Evolutionary conservation across 2,113 vertebrate species (phyloP), one percentile per base, ranked within the genome.

Genomic region (Phycodurus eques): DNA sequence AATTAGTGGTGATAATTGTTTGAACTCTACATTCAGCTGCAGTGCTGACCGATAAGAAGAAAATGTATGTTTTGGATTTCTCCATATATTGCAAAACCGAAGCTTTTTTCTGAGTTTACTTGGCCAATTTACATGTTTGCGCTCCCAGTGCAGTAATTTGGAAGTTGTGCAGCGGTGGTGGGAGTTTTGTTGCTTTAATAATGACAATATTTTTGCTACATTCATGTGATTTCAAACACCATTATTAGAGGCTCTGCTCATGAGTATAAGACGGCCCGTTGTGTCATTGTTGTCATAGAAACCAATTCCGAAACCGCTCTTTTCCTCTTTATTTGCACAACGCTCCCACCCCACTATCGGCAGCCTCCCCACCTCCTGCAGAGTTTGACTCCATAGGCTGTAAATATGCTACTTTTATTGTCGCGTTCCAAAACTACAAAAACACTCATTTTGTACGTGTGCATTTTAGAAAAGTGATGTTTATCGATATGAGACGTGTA

Each of bases 361-460:
- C 46, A 57, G 60, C 78, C 75, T 78, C 76, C 60, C 10, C 68
- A 49, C 67, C 76, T 63, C 85, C 83, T 8, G 60, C 76, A 59
- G 86, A 69, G 79, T 70, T 59, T 54, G 74, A 80, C 43, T 79
- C 60, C 73, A 80, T 77, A 75, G 66, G 72, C 76, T 72, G 51
- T 71, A 80, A 83, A 82, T 68, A 83, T 70, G 27, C 51, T 77
- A 56, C 67, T 78, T 75, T 74, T 65, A 82, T 80, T 71, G 72
- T 61, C 19, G 72, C 72, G 22, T 44, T 65, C n/a, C 19, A 22
- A 56, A 64, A 43, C 19, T 12, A 44, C 63, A 22, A 65, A 65
- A 65, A 14, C 11, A 12, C n/a, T 22, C 5, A 46, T 65, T 65
- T 65, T 65, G 20, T 22, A 6, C 63, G 2, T 44, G 62, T 12